Base-by-base conservation (phyloP, 2,113 vertebrate species). In the Accipiter cooperii region DNA sequence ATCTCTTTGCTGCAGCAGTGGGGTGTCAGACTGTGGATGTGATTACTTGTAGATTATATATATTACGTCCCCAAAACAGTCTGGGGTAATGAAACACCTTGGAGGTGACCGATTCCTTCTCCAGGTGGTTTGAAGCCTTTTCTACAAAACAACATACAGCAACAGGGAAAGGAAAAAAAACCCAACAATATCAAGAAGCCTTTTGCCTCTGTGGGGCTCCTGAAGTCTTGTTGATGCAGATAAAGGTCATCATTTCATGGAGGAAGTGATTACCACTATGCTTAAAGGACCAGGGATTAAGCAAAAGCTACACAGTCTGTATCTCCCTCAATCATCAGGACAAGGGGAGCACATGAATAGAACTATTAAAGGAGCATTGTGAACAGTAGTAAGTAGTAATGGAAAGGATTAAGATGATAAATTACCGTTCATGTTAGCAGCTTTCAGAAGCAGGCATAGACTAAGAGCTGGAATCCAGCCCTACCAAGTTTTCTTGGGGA, bases 351-450 rank as follows among this genome's bases (percentile, higher is more conserved):
- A 90, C 70, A 85, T 68, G 79, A 95, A 88, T 24, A 80, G 75
- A 76, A 58, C 49, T 65, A 52, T 86, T 96, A 88, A 79, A 73
- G 57, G 28, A 86, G 58, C 40, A 90, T 7, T 90, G 68, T 65
- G 76, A 94, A 44, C 52, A 80, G 82, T 9, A 65, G 74, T 74
- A 64, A 68, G 74, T 20, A 94, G 34, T 52, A 88, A 84, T 40
- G 58, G 63, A 80, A 85, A 73, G 87, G 79, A 95, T 94, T 93
- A 92, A 69, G n/a, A 84, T 86, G 58, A 92, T 52, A 86, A 92
- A 96, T 86, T 89, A 88, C 66, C 52, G 34, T 88, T 77, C 47
- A 42, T 44, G 71, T 25, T 65, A 60, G 54, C 66, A 83, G 49
- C 66, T 87, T 75, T 36, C 40, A 83, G 88, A 65, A 68, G 44